Base-by-base conservation (phyloP, 2,888 invertebrate genomes). In the Drosophila merina region DNA sequence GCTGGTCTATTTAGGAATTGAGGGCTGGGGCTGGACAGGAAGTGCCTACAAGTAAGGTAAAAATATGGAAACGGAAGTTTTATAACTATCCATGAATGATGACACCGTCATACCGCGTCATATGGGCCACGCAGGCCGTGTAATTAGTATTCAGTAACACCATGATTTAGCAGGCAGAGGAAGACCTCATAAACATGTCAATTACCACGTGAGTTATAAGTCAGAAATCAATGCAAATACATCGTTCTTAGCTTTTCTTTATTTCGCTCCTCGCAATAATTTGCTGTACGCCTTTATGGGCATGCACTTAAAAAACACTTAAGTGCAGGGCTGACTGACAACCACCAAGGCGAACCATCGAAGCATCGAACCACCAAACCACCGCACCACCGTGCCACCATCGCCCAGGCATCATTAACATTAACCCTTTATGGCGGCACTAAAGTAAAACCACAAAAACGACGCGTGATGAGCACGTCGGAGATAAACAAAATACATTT, bases 391-490 rank as follows among this genome's bases (percentile, higher is more conserved):
- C 20, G 28, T 28, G 28, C 28, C 47, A 44, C 45, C 67, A 33
- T 69, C 57, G 50, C n/a, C 48, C 38, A 75, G 78, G 76, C 82
- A 81, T 79, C 85, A 86, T 81, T 83, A 81, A 79, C 80, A 81
- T 81, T 81, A 81, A 86, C 86, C 86, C 86, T 86, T 81, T 86
- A 81, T 74, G 86, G 81, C 77, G 75, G 86, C 86, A 83, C 77
- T 81, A 81, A 81, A 81, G 77, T 72, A 72, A 78, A 69, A 72
- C 85, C 83, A 83, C 83, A 83, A 85, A 70, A 86, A 86, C 85
- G 79, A 77, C 76, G 83, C 87, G 72, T 84, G 83, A 84, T 83
- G 83, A 86, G 87, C 87, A 86, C 87, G 87, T 83, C 85, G 74
- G 42, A 86, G 83, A 83, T 83, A 83, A 83, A 84, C 82, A 86